Percentiles rank a stretch among this genome's conserved stretches.
Conservation (phyloP, 2,113 vertebrate genomes). For the Odontesthes bonariensis region DNA sequence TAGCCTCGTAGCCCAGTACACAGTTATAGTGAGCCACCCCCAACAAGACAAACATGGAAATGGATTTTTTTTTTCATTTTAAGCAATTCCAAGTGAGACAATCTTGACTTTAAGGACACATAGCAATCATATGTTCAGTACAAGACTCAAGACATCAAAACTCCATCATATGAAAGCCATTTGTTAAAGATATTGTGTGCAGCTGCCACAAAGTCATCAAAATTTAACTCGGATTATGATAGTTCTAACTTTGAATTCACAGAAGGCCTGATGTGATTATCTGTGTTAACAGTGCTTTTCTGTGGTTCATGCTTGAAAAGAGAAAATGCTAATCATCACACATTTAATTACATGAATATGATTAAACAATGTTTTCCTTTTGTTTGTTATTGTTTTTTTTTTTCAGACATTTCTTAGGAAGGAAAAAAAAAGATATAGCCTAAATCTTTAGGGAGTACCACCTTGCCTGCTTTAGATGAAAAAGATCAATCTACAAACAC, state of each 20-base stretch:
- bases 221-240: constrained; percentile 38
- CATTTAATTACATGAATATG: constrained; percentile 75
- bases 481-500: constrained; percentile 80
- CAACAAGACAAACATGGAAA: constrained; percentile 66
- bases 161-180: constrained; percentile 54
- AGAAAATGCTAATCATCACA: constrained; percentile 76
- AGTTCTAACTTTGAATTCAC: constrained; percentile 39
- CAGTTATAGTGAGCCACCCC: constrained; percentile 62
- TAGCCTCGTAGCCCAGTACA: constrained; percentile 62
- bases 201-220: constrained; percentile 28
- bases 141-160: constrained; percentile 51
- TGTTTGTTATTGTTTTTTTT: constrained; percentile 67
- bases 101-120: constrained; percentile 54
- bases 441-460: constrained; percentile 77
- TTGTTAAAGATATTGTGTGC: constrained; percentile 47
- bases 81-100: constrained; percentile 45
- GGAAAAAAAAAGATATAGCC: constrained; percentile 3
- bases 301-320: constrained; percentile 63
- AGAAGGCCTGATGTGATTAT: constrained; percentile 46
- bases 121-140: constrained; percentile 55
- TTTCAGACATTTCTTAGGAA: constrained; percentile 71
- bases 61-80: constrained; percentile 24
- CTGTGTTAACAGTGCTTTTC: constrained; percentile 50
- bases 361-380: constrained; percentile 68
- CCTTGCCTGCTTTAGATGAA: constrained; percentile 76